A percentile compares a stretch with the other conserved stretches of the same genome.
phyloP scores from a whole-genome alignment of 2,797 vertebrate genomes.

The Amblyopsis hoosieri region DNA sequence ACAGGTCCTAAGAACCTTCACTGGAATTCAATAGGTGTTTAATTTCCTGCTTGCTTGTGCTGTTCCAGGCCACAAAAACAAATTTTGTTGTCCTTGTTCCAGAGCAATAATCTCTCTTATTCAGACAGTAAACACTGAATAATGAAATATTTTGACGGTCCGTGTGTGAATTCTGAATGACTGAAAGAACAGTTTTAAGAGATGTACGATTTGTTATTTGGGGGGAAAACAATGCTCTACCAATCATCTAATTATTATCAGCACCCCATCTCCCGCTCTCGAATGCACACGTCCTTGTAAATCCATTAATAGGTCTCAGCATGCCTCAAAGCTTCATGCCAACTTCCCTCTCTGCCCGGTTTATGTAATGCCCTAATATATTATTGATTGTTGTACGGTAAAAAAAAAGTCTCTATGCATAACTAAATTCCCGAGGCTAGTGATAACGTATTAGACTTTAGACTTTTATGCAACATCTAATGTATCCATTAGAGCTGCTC shows the following conservation, averaged over 20 bases:
- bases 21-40: conserved; percentile 24
- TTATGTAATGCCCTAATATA: conserved; percentile 58
- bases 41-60: conserved; percentile 31
- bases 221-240: conserved; percentile 9
- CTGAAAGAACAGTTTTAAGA: conserved; percentile 44
- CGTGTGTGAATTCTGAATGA: conserved; percentile 56
- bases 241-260: conserved; percentile 27
- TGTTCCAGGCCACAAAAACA: conserved; percentile 7
- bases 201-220: conserved; percentile 11
- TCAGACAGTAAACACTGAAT: conserved; percentile 51
- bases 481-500: neutral
- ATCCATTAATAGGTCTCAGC: conserved; percentile 46
- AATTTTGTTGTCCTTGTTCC: conserved; percentile 8
- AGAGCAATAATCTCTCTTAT: conserved; percentile 32
- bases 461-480: neutral
- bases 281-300: conserved; percentile 53
- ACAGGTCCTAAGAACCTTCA: conserved; percentile 5
- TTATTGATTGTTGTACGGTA: conserved; percentile 56
- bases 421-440: conserved; percentile 18
- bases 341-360: conserved; percentile 32
- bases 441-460: conserved; percentile 1
- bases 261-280: conserved; percentile 46
- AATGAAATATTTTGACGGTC: conserved; percentile 35
- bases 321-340: conserved; percentile 21
- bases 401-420: conserved; percentile 47